Percentiles rank a stretch among this genome's conserved stretches.
These are phyloP conservation scores for Grammomys surdaster DNA, from an alignment of 2,113 vertebrate species.

Conservation along the genomic window DNA sequence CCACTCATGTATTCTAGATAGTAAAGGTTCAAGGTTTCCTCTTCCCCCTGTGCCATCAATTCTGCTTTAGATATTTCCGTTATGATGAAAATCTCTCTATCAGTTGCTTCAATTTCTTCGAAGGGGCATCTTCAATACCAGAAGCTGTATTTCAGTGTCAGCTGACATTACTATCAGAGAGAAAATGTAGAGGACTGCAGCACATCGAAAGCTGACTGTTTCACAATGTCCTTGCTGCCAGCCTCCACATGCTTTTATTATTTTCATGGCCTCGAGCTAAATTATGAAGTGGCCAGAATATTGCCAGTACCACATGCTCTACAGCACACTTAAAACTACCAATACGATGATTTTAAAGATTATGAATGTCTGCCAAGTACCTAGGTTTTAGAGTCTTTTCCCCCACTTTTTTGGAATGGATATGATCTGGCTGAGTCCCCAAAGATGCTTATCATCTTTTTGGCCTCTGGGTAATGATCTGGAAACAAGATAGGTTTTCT, in stretches of 20 bases:
- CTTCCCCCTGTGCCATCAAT: background rate
- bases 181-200: background rate
- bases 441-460: background rate
- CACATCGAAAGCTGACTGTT: no score
- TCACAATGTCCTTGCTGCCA: background rate
- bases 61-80: background rate
- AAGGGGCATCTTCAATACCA: background rate
- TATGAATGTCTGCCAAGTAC: background rate
- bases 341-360: background rate
- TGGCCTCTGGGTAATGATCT: background rate
- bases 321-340: background rate
- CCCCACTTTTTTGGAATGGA: background rate
- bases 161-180: background rate
- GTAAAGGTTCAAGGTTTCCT: background rate
- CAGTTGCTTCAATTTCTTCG: background rate
- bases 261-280: background rate
- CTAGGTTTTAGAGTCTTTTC: background rate
- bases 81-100: background rate
- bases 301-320: background rate
- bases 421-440: fast-evolving
- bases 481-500: background rate
- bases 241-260: background rate
- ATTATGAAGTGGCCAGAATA: background rate
- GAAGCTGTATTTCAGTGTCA: conserved; percentile 18
- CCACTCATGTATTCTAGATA: background rate